Evolutionary conservation across 2,797 vertebrate genomes (phyloP), one percentile per base, ranked within the genome.

Genomic region (Coregonus suidteri): DNA sequence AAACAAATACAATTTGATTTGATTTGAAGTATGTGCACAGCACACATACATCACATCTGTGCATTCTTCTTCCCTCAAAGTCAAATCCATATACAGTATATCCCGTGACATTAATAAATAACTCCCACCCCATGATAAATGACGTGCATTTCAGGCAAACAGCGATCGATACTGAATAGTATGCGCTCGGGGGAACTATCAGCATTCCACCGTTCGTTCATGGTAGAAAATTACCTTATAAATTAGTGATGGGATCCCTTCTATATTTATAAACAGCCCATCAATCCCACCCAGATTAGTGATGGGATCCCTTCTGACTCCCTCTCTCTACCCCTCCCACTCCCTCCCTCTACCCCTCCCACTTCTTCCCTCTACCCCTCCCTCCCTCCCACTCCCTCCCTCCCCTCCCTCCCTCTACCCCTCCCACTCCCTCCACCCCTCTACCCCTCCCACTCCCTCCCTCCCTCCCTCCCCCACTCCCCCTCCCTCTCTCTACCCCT

Each of bases 231-330:
- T 75, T 73, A 87, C 73, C 81, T 77, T 72, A 75, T 89, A 73
- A 88, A 88, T 88, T 79, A 89, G 75, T 82, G 76, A 88, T 81
- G 72, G 76, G 65, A 11, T 65, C 79, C 77, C 83, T 65, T 78
- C 86, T 85, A 86, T 87, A 90, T 89, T 90, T 88, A 85, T 82
- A 83, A 76, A 80, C 41, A 75, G 25, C 68, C 65, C 85, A 85
- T 87, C 78, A 71, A 85, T 90, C 79, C 74, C 51, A 64, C 75
- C 72, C 77, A 77, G 83, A 86, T 78, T 78, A 81, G 75, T 70
- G 11, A 71, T 73, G 70, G 71, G 69, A 73, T 77, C 75, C 83
- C 77, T 79, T 73, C 84, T 84, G 77, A 81, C 79, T 76, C 62
- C 35, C 56, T 79, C 51, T 41, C 65, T 14, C 64, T 79, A 71